phyloP scores from a whole-genome alignment of 2,888 invertebrate species.

The Cyrtodaria siliqua region DNA sequence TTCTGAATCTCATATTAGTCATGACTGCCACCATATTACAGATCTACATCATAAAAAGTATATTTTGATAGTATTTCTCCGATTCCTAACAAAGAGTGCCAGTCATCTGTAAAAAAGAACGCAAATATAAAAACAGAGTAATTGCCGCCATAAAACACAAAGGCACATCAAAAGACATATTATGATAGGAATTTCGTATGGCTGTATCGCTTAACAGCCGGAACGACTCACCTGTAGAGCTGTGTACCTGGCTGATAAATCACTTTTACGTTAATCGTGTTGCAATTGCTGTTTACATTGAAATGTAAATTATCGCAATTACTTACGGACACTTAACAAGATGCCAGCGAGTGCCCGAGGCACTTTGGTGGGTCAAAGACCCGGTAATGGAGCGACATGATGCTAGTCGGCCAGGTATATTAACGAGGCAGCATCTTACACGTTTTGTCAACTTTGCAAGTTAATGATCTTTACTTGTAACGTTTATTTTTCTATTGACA shows the following conservation, averaged over 20 bases:
- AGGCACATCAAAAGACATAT: no score
- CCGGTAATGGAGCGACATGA: conserved; percentile 1
- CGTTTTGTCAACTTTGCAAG: no score
- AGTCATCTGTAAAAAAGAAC: conserved; percentile 10
- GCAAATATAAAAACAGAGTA: conserved; percentile 10
- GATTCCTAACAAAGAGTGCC: conserved; percentile 18
- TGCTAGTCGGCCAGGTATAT: background rate
- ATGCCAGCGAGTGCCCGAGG: conserved; percentile 5
- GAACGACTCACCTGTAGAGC: no score
- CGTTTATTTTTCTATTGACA: no score
- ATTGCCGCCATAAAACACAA: no score
- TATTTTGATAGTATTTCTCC: conserved; percentile 6
- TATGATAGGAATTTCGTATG: no score
- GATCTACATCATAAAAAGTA: conserved; percentile 17
- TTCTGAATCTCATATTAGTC: no score
- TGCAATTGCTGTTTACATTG: conserved; percentile 11
- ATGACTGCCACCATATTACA: conserved; percentile 1
- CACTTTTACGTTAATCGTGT: background rate
- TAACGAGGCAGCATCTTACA: no score
- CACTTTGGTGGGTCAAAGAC: conserved; percentile 7
- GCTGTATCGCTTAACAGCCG: no score
- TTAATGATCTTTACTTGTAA: no score
- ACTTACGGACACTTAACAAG: background rate
- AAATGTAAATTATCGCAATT: conserved; percentile 24
- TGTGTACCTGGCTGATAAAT: background rate